phyloP scores from a whole-genome alignment of 2,797 vertebrate species.

The Vespertilio murinus region DNA sequence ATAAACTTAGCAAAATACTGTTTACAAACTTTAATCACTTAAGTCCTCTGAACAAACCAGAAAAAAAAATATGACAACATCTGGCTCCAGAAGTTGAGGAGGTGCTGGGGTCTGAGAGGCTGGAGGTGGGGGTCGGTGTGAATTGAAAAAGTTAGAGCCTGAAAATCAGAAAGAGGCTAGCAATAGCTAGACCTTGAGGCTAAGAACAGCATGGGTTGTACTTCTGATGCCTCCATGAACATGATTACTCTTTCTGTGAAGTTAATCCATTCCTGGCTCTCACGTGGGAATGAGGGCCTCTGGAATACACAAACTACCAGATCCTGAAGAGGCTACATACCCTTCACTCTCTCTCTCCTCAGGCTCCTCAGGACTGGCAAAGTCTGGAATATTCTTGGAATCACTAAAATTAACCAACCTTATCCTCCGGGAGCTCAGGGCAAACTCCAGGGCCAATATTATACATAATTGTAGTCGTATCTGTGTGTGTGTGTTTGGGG shows the following conservation, averaged over 20 bases:
- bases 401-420: not conserved
- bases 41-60: not conserved
- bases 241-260: not conserved
- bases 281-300: not conserved
- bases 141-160: not conserved
- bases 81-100: not conserved
- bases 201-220: not conserved
- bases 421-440: not conserved
- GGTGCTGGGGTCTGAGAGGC: not conserved
- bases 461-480: not conserved
- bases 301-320: not conserved
- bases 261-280: not conserved
- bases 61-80: not conserved
- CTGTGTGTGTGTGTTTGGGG: not conserved
- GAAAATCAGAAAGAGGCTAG: not conserved
- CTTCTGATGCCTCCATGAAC: not conserved
- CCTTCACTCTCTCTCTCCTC: not conserved
- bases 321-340: not conserved
- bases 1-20: not conserved
- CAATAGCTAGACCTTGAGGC: not conserved
- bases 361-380: not conserved
- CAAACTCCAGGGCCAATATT: not conserved
- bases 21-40: not conserved
- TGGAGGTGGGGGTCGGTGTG: too few species aligned
- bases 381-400: not conserved